phyloP scores from a whole-genome alignment of 2,797 vertebrate genomes.

The Cossypha dichroa region DNA sequence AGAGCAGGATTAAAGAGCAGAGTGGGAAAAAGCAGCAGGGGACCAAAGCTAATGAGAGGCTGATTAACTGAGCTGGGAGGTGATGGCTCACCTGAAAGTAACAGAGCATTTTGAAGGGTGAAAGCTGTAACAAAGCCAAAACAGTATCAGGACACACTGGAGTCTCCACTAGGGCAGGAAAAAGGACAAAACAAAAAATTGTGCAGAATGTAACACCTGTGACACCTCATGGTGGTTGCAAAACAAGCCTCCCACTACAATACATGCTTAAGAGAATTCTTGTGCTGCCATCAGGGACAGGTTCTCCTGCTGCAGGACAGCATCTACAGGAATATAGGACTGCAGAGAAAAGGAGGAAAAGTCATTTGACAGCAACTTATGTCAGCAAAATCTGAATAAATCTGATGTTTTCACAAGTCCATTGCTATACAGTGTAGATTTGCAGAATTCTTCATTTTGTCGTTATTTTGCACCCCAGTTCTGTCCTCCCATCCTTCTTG shows the following conservation, averaged over 20 bases:
- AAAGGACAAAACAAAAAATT: neutral
- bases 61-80: neutral
- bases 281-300: neutral
- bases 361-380: neutral
- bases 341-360: neutral
- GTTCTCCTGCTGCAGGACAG: neutral
- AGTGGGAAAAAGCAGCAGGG: neutral
- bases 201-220: neutral
- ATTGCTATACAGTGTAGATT: fast-evolving
- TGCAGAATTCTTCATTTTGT: neutral
- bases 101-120: neutral
- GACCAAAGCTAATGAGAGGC: neutral
- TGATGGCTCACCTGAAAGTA: neutral
- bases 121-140: neutral
- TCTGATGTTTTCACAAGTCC: neutral
- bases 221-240: neutral
- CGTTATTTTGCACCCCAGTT: neutral
- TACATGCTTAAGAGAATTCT: fast-evolving
- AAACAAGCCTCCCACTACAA: neutral
- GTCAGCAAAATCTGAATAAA: neutral
- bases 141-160: neutral
- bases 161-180: neutral
- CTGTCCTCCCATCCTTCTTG: neutral
- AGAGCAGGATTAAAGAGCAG: neutral
- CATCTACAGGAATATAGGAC: neutral